Evolutionary conservation across 1,140 invertebrate species (phyloP), one percentile per base, ranked within the genome.

Genomic region (Streblospio benedicti): DNA sequence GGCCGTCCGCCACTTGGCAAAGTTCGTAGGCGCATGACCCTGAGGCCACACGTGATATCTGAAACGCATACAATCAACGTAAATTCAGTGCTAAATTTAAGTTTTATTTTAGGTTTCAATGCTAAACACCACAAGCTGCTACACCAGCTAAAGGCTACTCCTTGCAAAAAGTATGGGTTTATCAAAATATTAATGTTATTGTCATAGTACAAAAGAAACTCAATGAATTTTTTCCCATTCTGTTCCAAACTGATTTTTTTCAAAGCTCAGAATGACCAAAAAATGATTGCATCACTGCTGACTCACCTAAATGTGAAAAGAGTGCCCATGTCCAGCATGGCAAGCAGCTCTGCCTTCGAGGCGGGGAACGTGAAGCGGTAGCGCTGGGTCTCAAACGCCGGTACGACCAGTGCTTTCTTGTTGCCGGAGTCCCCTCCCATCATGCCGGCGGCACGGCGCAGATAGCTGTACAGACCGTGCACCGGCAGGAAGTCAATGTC

Each of bases 401-500:
- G 87, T 23, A 96, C 85, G 45, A 96, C 85, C 32, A 94, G 77
- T 41, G 89, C 91, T 84, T 88, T 75, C 72, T 87, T 83, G 73
- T 84, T 76, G 66, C 80, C 66, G 65, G 81, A 61, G 64, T 79
- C 75, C 76, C 88, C 73, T 72, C 85, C 75, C 69, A 85, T 70
- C 74, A 82, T 74, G 64, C 81, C 56, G 18, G 67, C 67, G n/a
- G 69, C 69, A 56, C 81, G 82, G 63, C 85, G 84, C 20, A 93
- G 76, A 68, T 85, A 86, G 45, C 86, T 79, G 76, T 93, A 91
- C 3, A 94, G 79, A 16, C 85, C 86, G 69, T 83, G 82, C 85
- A 91, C 91, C 0, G 91, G 91, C 18, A 94, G 79, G 74, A 95
- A 95, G 76, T 95, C 92, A 23, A 93, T 88, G 73, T 96, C 91